Percentiles rank a stretch among this genome's conserved stretches.
Evolutionary conservation across 2,113 vertebrate genomes (phyloP).

Genomic region (Saguinus midas): DNA sequence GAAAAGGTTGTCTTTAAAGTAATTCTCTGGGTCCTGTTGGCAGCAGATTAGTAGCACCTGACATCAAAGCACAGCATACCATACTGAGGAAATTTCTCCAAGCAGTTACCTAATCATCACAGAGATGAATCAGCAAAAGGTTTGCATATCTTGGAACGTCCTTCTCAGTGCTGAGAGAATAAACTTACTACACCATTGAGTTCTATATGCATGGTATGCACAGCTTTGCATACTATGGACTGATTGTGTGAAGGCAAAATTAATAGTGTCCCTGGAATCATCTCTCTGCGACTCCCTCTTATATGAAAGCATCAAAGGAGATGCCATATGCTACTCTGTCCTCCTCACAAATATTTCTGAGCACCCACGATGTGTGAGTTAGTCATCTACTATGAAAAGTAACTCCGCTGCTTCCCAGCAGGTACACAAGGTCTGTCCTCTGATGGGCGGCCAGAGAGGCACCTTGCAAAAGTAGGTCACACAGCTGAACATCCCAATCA

Average conservation of each 20-base stretch:
- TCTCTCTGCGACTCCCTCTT: neutral
- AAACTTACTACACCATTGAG: neutral
- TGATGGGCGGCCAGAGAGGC: neutral
- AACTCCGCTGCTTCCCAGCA: neutral
- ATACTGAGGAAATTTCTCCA: neutral
- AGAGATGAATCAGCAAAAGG: neutral
- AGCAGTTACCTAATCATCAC: neutral
- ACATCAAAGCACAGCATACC: neutral
- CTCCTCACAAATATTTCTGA: neutral
- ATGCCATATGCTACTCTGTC: neutral
- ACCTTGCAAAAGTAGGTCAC: neutral
- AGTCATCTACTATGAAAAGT: neutral
- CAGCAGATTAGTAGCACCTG: slow-evolving; percentile 1
- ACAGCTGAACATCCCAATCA: neutral
- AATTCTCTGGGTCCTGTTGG: neutral
- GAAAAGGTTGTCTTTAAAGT: neutral
- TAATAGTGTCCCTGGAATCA: neutral
- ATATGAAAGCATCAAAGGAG: neutral
- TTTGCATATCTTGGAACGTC: neutral
- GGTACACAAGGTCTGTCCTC: neutral
- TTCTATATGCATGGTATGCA: neutral
- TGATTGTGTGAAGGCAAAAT: neutral
- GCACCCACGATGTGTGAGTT: neutral
- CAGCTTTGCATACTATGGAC: neutral
- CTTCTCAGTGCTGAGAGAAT: neutral